phyloP scores from a whole-genome alignment of 2,888 invertebrate species.

The Acanthosepion lycidas region DNA sequence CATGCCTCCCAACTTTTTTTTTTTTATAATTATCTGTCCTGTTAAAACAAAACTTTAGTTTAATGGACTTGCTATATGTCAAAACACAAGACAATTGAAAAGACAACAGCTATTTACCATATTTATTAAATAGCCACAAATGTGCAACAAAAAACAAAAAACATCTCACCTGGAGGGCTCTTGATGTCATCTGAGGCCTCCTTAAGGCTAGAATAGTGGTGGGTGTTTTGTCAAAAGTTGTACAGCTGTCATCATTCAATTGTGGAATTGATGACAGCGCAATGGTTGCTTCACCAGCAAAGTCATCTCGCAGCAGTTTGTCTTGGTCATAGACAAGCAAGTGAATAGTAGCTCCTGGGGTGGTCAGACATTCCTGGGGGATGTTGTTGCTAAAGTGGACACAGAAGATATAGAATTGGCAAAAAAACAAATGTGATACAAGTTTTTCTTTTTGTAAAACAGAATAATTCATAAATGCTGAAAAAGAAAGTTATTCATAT shows the following conservation, averaged over 20 bases:
- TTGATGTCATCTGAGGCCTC: constrained; percentile 59
- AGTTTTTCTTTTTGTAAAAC: neutral
- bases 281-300: constrained; percentile 69
- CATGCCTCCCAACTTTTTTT: no score
- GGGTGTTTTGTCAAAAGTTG: constrained; percentile 60
- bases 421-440: neutral
- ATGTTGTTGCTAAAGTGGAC: constrained; percentile 63
- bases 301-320: constrained; percentile 65
- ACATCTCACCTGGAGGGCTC: constrained; percentile 63
- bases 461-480: neutral
- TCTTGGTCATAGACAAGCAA: constrained; percentile 68
- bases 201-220: constrained; percentile 67
- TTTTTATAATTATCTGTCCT: neutral
- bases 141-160: neutral
- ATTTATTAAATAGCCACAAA: neutral
- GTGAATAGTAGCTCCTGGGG: constrained; percentile 61
- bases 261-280: constrained; percentile 58
- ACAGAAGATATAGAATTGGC: neutral
- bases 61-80: neutral
- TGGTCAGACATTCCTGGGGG: constrained; percentile 58
- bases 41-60: neutral
- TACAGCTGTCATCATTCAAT: neutral
- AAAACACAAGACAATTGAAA: neutral
- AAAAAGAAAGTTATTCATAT: neutral
- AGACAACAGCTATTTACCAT: neutral